Evolutionary conservation across 2,113 vertebrate species (phyloP).

Genomic region (Rhynchopsitta pachyrhyncha): DNA sequence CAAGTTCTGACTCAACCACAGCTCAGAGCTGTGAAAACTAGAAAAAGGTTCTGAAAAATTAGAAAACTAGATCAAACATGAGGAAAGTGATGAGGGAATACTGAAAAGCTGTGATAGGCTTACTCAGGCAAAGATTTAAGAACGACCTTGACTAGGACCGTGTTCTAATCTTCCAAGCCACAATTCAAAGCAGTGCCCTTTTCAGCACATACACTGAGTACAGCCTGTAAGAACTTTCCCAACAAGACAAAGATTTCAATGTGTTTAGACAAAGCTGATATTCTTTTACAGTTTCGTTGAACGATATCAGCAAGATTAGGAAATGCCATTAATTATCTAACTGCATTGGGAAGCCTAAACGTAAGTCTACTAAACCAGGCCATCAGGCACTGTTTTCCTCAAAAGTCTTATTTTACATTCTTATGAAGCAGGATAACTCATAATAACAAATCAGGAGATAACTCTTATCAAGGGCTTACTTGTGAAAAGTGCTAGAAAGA

Average conservation of each 20-base stretch:
- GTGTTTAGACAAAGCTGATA: not conserved
- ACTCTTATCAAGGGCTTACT: not conserved
- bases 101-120: not conserved
- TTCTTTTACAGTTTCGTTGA: not conserved
- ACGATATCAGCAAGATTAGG: not conserved
- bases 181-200: not conserved
- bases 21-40: not conserved
- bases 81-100: not conserved
- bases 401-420: not conserved
- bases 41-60: not conserved
- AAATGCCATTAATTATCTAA: not conserved
- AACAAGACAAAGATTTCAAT: not conserved
- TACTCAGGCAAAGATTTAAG: not conserved
- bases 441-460: not conserved
- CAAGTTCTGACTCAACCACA: not conserved
- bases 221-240: not conserved
- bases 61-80: not conserved
- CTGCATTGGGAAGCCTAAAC: not conserved
- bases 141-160: fast-evolving
- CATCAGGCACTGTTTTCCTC: not conserved
- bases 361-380: not conserved
- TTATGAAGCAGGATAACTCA: not conserved
- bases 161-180: not conserved
- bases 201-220: fast-evolving
- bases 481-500: not conserved